phyloP scores from a whole-genome alignment of 2,888 invertebrate genomes.

The Phasia obesa region DNA sequence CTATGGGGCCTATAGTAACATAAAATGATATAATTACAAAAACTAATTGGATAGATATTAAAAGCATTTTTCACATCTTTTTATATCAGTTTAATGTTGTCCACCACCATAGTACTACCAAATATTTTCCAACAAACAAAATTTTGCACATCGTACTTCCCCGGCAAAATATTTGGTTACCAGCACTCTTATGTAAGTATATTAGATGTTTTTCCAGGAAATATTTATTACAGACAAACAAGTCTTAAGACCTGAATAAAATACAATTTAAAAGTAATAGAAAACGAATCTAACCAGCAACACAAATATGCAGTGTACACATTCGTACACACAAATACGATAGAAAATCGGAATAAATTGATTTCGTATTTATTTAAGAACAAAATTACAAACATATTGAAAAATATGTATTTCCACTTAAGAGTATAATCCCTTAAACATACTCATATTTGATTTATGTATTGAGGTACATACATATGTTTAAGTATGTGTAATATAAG shows the following conservation, averaged over 20 bases:
- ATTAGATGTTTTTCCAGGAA: not conserved
- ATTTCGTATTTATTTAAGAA: conserved; percentile 48
- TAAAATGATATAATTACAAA: too few species aligned
- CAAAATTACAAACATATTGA: conserved; percentile 34
- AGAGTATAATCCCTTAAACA: conserved; percentile 37
- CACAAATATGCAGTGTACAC: not conserved
- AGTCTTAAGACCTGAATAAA: not conserved
- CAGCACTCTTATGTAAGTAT: not conserved
- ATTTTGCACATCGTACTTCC: not conserved
- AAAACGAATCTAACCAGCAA: conserved; percentile 24
- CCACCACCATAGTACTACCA: too few species aligned
- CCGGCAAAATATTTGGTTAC: not conserved
- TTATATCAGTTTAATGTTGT: too few species aligned
- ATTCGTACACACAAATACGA: not conserved
- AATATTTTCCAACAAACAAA: too few species aligned
- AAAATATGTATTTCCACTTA: conserved; percentile 27
- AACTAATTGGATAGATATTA: too few species aligned
- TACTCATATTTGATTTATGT: not conserved
- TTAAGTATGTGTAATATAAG: not conserved
- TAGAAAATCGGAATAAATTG: conserved; percentile 45
- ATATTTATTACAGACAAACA: conserved; percentile 22
- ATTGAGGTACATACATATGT: not conserved
- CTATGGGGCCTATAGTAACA: too few species aligned
- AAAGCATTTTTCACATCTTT: too few species aligned
- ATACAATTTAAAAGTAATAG: conserved; percentile 15